Evolutionary conservation across 2,888 invertebrate genomes (phyloP), one percentile per base, ranked within the genome.

Genomic region (Athalia circularis): DNA sequence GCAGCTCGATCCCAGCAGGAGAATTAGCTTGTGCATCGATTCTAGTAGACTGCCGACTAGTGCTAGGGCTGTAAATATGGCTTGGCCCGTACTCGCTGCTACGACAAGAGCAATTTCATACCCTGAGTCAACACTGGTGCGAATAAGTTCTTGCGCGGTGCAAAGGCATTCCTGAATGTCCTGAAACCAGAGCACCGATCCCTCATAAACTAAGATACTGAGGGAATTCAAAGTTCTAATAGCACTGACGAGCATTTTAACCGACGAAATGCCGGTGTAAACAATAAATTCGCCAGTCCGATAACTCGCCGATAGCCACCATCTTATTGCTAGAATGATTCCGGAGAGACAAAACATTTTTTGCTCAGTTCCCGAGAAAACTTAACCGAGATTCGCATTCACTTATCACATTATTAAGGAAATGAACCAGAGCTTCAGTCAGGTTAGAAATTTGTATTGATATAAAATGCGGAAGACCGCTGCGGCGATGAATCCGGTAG

Each of bases 1-100:
- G 50, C 75, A 75, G 54, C 75, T 75, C 6, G 75, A 75, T n/a
- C 75, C 75, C 9, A 75, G n/a, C 3, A 75, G 52, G 11, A 50
- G 29, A 11, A 75, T n/a, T 9, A 75, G 29, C 11, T 75, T 52
- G n/a, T 52, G 75, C 48, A 52, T 61, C 3, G 62, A 75, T 0
- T 6, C 13, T 50, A 75, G 8, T 13, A 62, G n/a, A 4, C 29
- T n/a, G 6, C 50, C 50, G 9, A 75, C 4, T n/a, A 64, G 1
- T 29, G 64, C 13, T 8, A 75, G 45, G 15, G 64, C 48, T 6
- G 61, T 48, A 29, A 47, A 75, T 7, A 75, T 43, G 11, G n/a
- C 50, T 15, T 62, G 47, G 48, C 29, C 52, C 3, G 7, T 11
- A 7, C 47, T 43, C n/a, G 61, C 47, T 7, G 13, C 15, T 13